Conservation (phyloP, 2,888 invertebrate genomes). For the Caenorhabditis uteleia region DNA sequence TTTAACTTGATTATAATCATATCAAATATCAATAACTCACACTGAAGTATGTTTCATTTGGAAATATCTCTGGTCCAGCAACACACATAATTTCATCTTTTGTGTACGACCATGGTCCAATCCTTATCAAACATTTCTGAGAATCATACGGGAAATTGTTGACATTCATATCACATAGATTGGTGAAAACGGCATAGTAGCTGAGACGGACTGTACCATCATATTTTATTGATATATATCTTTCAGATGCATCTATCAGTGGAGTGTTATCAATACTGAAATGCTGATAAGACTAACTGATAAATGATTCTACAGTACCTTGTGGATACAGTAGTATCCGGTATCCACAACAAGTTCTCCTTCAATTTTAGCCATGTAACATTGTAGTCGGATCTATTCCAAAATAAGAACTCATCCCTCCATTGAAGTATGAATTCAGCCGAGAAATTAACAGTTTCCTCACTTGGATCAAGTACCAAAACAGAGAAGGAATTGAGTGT, state of each 20-base stretch:
- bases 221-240: conserved; percentile 41
- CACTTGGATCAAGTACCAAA: conserved; percentile 34
- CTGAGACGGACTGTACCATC: conserved; percentile 43
- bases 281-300: not conserved
- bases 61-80: conserved; percentile 9
- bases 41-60: conserved; percentile 8
- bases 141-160: conserved; percentile 52
- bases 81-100: conserved; percentile 31
- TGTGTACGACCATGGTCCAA: conserved; percentile 57
- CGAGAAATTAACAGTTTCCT: conserved; percentile 48
- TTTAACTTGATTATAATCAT: conserved; percentile 6
- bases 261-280: conserved; percentile 40
- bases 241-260: conserved; percentile 30
- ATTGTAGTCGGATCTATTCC: conserved; percentile 38
- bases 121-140: conserved; percentile 44
- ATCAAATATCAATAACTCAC: conserved; percentile 5
- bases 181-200: conserved; percentile 47
- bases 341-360: conserved; percentile 44
- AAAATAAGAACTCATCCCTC: conserved; percentile 44
- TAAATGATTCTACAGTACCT: conserved; percentile 25
- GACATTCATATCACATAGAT: conserved; percentile 54
- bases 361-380: conserved; percentile 51
- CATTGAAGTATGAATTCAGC: conserved; percentile 51
- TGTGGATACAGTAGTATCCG: conserved; percentile 48
- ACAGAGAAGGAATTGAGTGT: conserved; percentile 34